phyloP scores from a whole-genome alignment of 2,888 invertebrate species.

The Drosophila nr. perissopoda region DNA sequence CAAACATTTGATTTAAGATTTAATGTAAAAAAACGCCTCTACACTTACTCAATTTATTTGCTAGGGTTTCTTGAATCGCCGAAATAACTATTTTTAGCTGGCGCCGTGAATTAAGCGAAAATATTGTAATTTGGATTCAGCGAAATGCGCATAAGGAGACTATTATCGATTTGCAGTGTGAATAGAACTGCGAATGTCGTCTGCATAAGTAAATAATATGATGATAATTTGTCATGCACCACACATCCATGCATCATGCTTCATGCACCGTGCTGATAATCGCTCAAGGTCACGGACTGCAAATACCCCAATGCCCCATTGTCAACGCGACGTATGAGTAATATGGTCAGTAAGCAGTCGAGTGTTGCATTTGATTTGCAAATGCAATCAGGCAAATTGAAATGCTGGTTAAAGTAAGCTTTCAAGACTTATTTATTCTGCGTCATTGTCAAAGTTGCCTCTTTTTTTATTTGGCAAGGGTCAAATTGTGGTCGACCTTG shows the following conservation, averaged over 20 bases:
- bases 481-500: conserved; percentile 2
- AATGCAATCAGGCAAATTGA: conserved; percentile 75
- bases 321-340: conserved; percentile 59
- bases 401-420: conserved; percentile 18
- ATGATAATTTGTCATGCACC: conserved; percentile 26
- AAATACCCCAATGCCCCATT: conserved; percentile 7
- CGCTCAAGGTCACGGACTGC: conserved; percentile 30
- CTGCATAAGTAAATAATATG: conserved; percentile 43
- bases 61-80: conserved; percentile 41
- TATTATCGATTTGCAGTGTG: conserved; percentile 40
- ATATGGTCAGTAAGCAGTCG: conserved; percentile 33
- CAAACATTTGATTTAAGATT: background rate
- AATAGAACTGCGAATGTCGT: conserved; percentile 19
- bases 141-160: conserved; percentile 45
- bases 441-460: background rate
- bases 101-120: conserved; percentile 10
- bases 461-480: background rate
- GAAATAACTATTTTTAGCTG: conserved; percentile 18
- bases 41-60: conserved; percentile 12
- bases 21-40: background rate
- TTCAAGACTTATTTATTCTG: background rate
- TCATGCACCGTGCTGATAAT: conserved; percentile 17
- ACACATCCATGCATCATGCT: conserved; percentile 3
- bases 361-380: conserved; percentile 57
- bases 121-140: conserved; percentile 30